Evolutionary conservation across 2,113 vertebrate genomes (phyloP).

Genomic region (Coptodon bakossiorum): DNA sequence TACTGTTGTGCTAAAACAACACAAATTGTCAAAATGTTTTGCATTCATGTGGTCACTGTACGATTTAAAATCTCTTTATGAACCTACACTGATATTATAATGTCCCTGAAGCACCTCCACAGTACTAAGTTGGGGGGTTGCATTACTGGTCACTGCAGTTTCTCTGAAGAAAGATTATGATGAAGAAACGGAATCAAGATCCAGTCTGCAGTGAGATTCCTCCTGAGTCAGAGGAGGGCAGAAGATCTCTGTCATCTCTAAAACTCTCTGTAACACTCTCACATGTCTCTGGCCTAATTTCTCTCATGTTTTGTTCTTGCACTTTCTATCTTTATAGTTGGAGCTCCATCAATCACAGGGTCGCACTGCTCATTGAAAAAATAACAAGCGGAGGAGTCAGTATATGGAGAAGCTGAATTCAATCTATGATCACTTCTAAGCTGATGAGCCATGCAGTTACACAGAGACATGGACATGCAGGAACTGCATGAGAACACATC

Average conservation of each 20-base stretch:
- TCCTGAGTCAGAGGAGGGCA: not conserved
- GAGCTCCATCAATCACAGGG: not conserved
- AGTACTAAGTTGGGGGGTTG: not conserved
- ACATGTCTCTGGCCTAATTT: not conserved
- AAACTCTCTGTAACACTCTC: not conserved
- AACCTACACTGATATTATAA: not conserved
- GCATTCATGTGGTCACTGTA: not conserved
- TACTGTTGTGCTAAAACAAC: not conserved
- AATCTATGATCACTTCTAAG: not conserved
- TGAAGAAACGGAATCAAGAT: not conserved
- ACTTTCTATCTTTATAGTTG: not conserved
- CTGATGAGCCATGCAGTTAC: not conserved
- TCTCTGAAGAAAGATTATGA: not conserved
- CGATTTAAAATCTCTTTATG: not conserved
- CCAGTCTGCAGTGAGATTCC: not conserved
- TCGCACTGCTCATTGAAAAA: not conserved
- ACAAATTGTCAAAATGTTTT: not conserved
- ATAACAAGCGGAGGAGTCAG: not conserved
- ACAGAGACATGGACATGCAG: not conserved
- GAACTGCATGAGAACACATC: not conserved
- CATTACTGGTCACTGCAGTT: not conserved
- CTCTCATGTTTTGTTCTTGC: not conserved
- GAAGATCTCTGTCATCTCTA: not conserved
- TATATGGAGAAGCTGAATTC: not conserved
- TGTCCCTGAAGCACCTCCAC: not conserved